Percentiles rank a stretch among this genome's conserved stretches.
Conservation (phyloP, 2,797 vertebrate species). For the Aythya fuligula region DNA sequence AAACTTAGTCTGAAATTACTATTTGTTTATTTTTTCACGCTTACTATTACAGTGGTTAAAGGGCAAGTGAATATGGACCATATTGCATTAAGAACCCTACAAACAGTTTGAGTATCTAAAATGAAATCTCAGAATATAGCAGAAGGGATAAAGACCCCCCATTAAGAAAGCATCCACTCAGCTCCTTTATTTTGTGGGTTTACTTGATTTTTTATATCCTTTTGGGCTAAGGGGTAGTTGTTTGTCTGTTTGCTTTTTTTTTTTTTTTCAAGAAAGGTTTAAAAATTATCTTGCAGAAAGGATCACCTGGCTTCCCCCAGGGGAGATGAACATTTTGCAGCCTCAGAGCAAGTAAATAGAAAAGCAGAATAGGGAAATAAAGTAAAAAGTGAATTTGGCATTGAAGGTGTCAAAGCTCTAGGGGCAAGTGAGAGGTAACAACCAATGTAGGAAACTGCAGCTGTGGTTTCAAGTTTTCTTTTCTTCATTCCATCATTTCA, state of each 20-base stretch:
- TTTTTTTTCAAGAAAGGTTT: not conserved
- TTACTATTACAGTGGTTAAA: not conserved
- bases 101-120: not conserved
- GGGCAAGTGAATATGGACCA: not conserved
- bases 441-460: not conserved
- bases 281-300: not conserved
- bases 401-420: not conserved
- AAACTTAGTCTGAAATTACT: not conserved
- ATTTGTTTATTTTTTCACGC: constrained; percentile 3
- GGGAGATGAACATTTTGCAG: not conserved
- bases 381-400: not conserved
- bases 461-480: not conserved
- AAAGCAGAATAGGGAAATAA: not conserved
- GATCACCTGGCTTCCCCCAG: not conserved
- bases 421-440: not conserved
- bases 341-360: not conserved
- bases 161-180: not conserved
- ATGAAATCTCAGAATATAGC: not conserved
- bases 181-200: not conserved
- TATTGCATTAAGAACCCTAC: not conserved
- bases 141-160: not conserved
- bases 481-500: not conserved
- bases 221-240: not conserved
- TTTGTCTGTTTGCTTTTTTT: not conserved
- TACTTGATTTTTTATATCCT: not conserved